Evolutionary conservation across 2,113 vertebrate species (phyloP), one percentile per base, ranked within the genome.

Genomic region (Corythaeola cristata): DNA sequence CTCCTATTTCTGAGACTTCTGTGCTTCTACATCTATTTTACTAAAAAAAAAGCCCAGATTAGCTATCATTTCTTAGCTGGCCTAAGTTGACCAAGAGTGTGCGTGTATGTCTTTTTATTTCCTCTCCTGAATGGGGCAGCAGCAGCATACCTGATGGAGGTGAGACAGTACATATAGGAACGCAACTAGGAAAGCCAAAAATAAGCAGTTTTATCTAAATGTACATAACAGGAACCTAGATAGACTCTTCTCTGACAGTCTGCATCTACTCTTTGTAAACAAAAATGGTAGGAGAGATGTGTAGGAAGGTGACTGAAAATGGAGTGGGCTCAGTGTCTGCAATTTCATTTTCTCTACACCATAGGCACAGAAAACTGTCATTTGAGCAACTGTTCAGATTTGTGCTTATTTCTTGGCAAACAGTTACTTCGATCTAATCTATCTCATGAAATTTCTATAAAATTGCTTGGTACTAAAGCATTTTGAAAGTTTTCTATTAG

Each of bases 361-460:
- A 74, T 18, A 73, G 59, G 23, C 55, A 89, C 7, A 85, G 47
- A 62, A 88, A 93, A 71, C 14, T 66, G 30, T 35, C 19, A 55
- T 41, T 66, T 92, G 39, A 86, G 53, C 44, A 97, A 72, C 39
- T 75, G 35, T 50, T 88, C 60, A 88, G 58, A 85, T 62, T 73
- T 81, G 79, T 45, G 64, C 20, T 88, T 68, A 89, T 74, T 93
- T 95, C 52, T 93, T 75, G 47, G n/a, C 69, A 96, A 82, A 84
- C 13, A 74, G 23, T 87, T 89, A 75, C 16, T 93, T 89, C 58
- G 28, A 53, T 66, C 33, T 72, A 52, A 67, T 59, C 83, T 64
- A 28, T 74, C 5, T 73, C 15, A 39, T 35, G 7, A 35, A 11
- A 78, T 66, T 58, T 85, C 74, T 81, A 49, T 7, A 67, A 84